phyloP scores from a whole-genome alignment of 2,888 invertebrate species.

The Tolmerus cingulatus region DNA sequence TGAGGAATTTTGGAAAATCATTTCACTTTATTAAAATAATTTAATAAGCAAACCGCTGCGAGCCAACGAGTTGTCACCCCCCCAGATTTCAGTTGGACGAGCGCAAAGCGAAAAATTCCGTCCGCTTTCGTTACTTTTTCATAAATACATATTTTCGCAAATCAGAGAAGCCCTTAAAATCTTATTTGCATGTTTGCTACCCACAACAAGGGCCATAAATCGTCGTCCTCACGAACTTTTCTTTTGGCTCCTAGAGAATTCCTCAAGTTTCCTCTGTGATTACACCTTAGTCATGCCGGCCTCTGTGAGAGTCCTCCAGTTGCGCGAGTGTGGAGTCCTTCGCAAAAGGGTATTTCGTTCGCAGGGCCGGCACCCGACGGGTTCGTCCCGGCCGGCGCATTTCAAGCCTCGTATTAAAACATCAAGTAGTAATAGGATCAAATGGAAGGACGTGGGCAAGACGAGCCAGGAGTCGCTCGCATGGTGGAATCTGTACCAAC shows the following conservation, averaged over 20 bases:
- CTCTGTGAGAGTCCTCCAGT: not conserved
- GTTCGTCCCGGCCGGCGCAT: not conserved
- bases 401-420: not conserved
- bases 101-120: not conserved
- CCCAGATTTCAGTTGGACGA: not conserved
- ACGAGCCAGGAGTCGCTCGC: not conserved
- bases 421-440: not conserved
- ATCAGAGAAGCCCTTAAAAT: not conserved
- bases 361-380: not conserved
- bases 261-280: not conserved
- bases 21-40: constrained; percentile 5
- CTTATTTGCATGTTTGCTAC: not conserved
- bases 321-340: not conserved
- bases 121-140: not conserved
- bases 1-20: constrained; percentile 2
- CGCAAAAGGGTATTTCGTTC: not conserved
- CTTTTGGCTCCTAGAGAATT: not conserved
- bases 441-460: not conserved
- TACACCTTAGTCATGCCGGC: not conserved
- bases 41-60: not conserved
- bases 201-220: not conserved
- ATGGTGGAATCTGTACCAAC: not conserved
- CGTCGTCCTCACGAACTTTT: not conserved
- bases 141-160: constrained; percentile 1
- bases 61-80: not conserved